Evolutionary conservation across 2,888 invertebrate genomes (phyloP).

Genomic region (Gryllus longicercus): DNA sequence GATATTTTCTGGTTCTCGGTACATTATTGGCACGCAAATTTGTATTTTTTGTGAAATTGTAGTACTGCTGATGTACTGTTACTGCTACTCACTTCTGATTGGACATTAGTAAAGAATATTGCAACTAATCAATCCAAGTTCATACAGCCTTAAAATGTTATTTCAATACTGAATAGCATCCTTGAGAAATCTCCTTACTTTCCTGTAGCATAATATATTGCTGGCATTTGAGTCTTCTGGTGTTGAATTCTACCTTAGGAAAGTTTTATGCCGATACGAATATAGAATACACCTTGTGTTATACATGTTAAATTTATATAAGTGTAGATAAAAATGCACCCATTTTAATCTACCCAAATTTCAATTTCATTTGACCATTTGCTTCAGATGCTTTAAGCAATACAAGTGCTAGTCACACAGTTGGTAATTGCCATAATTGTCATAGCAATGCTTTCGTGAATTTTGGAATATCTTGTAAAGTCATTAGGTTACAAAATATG

Average conservation of each 20-base stretch:
- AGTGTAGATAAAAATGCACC: constrained; percentile 2
- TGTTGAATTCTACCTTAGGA: neutral
- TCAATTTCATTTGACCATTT: neutral
- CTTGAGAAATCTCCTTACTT: neutral
- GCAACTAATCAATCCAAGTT: neutral
- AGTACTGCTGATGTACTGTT: too few relatives aligned
- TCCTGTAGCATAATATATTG: constrained; percentile 6
- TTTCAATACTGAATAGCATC: constrained; percentile 17
- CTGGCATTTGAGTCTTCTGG: constrained; percentile 7
- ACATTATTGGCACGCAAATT: too few relatives aligned
- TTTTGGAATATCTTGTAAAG: neutral
- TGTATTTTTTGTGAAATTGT: too few relatives aligned
- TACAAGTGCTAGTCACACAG: neutral
- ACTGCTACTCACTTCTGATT: too few relatives aligned
- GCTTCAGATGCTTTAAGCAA: constrained; percentile 1
- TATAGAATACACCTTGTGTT: neutral
- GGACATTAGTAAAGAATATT: too few relatives aligned
- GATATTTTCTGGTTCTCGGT: too few relatives aligned
- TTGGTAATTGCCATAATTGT: neutral
- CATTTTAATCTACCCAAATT: constrained; percentile 1
- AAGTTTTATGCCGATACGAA: neutral
- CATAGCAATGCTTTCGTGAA: neutral
- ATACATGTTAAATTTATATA: neutral
- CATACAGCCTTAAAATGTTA: constrained; percentile 5
- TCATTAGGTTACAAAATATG: neutral